Conservation (phyloP, 1,140 invertebrate genomes). For the Diuraphis noxia region DNA sequence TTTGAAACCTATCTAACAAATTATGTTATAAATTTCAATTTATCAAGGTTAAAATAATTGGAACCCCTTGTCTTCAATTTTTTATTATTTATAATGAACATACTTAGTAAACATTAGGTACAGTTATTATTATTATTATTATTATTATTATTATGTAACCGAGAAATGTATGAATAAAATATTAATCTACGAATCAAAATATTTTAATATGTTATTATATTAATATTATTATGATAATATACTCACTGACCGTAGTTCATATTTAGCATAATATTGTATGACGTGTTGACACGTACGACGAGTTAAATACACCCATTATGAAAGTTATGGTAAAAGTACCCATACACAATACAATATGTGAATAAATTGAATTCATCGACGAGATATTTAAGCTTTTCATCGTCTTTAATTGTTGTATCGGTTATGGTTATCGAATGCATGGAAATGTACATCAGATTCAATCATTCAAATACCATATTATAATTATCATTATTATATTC, state of each 20-base stretch:
- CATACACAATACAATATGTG: background rate
- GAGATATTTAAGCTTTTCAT: background rate
- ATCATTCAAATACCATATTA: background rate
- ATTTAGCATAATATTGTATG: background rate
- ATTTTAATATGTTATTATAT: background rate
- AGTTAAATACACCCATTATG: background rate
- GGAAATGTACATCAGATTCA: background rate
- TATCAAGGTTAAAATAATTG: background rate
- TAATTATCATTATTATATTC: background rate
- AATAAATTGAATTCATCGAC: background rate
- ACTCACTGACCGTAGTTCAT: too few species aligned
- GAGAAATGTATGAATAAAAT: background rate
- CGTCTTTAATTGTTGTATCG: background rate
- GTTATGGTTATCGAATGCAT: background rate
- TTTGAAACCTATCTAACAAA: background rate
- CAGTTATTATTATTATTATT: too few species aligned
- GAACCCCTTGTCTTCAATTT: background rate
- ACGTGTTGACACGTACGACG: background rate
- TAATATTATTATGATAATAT: background rate
- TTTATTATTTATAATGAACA: conserved; percentile 1
- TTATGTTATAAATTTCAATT: background rate
- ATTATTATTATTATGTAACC: background rate
- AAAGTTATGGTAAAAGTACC: background rate
- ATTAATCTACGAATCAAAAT: background rate
- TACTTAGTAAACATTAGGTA: background rate